Evolutionary conservation across 1,140 invertebrate species (phyloP).

Genomic region (Hetaerina americana): DNA sequence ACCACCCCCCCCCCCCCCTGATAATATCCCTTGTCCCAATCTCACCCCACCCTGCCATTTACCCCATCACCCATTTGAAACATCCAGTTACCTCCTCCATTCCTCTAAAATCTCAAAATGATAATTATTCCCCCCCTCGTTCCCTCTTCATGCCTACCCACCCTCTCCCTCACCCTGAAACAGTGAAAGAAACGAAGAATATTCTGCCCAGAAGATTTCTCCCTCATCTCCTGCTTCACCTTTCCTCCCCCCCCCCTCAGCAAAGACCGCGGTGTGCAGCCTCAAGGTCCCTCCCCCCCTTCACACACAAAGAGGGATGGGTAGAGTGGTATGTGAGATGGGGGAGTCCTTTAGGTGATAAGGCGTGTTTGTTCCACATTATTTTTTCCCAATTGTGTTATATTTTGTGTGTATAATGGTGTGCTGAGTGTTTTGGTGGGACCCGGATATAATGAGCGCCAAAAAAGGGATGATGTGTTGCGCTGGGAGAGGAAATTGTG

Average conservation of each 20-base stretch:
- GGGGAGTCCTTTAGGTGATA: background rate
- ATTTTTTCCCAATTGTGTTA: background rate
- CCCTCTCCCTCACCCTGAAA: too few species aligned
- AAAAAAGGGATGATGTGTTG: too few species aligned
- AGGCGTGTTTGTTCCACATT: background rate
- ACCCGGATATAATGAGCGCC: background rate
- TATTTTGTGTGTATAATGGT: background rate
- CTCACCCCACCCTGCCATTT: too few species aligned
- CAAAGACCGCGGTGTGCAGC: background rate
- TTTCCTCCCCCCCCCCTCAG: too few species aligned
- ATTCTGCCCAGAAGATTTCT: too few species aligned
- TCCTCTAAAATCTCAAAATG: background rate
- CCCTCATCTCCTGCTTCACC: too few species aligned
- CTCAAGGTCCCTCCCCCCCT: background rate
- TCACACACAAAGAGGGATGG: background rate
- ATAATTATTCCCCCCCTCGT: background rate
- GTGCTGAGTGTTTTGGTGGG: background rate
- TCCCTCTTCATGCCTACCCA: too few species aligned
- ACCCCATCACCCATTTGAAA: too few species aligned
- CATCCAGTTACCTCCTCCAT: background rate
- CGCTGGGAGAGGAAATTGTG: background rate
- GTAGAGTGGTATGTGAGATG: background rate
- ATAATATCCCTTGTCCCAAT: too few species aligned
- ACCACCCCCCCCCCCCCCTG: too few species aligned
- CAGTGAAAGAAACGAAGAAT: too few species aligned